Percentiles rank a stretch among this genome's conserved stretches.
Conservation (phyloP, 2,797 vertebrate genomes). For the Sphenopsis melanotis region DNA sequence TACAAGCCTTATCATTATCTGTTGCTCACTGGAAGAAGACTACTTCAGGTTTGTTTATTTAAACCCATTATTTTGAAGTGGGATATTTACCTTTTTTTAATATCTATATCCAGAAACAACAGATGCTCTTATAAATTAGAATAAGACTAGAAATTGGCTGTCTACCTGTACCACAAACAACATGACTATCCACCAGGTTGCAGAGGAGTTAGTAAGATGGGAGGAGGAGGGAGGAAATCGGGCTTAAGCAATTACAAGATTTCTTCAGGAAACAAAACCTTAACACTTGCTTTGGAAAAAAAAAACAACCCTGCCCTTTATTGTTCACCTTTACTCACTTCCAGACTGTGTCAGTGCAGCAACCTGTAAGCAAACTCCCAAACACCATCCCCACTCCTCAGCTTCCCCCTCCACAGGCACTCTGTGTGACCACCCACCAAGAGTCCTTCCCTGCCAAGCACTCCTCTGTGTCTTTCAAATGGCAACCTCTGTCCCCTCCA, state of each 20-base stretch:
- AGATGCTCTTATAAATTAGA: neutral
- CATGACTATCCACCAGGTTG: neutral
- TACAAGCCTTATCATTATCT: neutral
- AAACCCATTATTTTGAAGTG: neutral
- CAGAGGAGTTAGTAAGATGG: neutral
- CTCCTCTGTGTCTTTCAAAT: too few species aligned
- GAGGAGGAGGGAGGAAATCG: neutral
- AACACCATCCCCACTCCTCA: neutral
- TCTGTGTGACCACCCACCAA: fast-evolving
- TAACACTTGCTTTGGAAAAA: neutral
- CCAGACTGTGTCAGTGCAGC: neutral
- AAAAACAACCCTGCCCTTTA: neutral
- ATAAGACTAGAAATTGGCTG: neutral
- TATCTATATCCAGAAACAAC: neutral
- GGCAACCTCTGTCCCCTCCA: neutral
- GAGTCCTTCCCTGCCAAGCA: neutral
- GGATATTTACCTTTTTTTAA: neutral
- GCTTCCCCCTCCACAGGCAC: too few species aligned
- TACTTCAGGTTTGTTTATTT: neutral
- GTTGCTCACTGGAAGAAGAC: neutral
- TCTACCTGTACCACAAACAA: neutral
- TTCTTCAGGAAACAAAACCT: neutral
- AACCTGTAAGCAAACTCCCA: neutral
- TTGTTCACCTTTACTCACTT: neutral
- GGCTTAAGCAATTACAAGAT: neutral